phyloP scores from a whole-genome alignment of 2,888 invertebrate species.

The Callyntrura guangdongensis region DNA sequence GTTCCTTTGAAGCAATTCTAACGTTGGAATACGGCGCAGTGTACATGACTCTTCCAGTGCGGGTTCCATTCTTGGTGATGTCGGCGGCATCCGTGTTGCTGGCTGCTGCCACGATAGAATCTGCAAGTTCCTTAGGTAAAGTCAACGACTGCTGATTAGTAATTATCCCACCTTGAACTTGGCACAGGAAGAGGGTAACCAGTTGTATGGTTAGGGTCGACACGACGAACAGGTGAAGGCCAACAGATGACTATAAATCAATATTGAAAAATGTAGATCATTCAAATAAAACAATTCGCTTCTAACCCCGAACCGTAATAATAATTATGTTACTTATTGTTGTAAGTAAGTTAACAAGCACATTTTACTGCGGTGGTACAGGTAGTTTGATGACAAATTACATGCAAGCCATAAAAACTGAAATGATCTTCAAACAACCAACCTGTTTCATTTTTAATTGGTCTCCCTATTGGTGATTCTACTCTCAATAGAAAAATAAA shows the following conservation, averaged over 20 bases:
- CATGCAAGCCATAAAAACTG: neutral
- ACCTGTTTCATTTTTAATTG: slow-evolving; percentile 70
- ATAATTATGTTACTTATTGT: too few relatives aligned
- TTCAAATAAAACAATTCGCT: neutral
- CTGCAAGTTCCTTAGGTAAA: slow-evolving; percentile 64
- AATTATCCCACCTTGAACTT: slow-evolving; percentile 76
- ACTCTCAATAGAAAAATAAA: neutral
- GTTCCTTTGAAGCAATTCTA: slow-evolving; percentile 65
- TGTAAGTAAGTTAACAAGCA: too few relatives aligned
- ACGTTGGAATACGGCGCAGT: slow-evolving; percentile 74
- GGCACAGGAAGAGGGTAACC: slow-evolving; percentile 55
- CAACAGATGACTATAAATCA: slow-evolving; percentile 44
- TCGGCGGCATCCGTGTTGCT: neutral
- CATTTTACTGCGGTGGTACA: too few relatives aligned
- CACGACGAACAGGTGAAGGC: slow-evolving; percentile 26
- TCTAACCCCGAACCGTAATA: neutral
- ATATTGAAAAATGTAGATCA: neutral
- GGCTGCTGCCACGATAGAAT: slow-evolving; percentile 42
- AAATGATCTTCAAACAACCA: slow-evolving; percentile 35
- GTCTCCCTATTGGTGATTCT: neutral
- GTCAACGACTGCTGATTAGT: slow-evolving; percentile 69
- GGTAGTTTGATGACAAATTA: neutral
- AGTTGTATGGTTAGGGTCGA: slow-evolving; percentile 29
- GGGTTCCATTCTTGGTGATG: slow-evolving; percentile 53
- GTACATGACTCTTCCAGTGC: slow-evolving; percentile 63